These are phyloP conservation scores for Sebastes minor DNA, from an alignment of 2,797 vertebrate species.

Conservation along the genomic window DNA sequence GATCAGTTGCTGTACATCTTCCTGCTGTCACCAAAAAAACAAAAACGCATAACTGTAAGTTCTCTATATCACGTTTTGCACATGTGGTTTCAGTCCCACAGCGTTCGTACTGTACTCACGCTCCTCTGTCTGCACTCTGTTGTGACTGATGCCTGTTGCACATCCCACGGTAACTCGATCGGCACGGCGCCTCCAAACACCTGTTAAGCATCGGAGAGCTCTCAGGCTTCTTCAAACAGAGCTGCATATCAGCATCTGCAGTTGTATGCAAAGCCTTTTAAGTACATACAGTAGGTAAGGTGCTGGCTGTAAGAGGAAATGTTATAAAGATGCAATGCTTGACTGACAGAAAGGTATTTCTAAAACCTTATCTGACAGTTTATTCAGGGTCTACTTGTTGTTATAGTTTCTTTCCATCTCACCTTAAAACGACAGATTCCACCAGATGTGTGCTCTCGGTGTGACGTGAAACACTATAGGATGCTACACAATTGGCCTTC, in stretches of 20 bases:
- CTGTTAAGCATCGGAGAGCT: conserved; percentile 55
- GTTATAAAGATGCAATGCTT: not conserved
- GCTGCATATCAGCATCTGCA: conserved; percentile 19
- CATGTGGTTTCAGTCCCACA: conserved; percentile 32
- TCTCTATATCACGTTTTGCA: conserved; percentile 47
- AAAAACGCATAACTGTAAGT: not conserved
- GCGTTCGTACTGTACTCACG: not conserved
- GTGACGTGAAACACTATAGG: not conserved
- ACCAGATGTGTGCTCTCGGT: not conserved
- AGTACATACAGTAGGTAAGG: not conserved
- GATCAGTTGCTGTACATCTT: conserved; percentile 14
- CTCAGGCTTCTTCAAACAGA: conserved; percentile 43
- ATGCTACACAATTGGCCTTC: conserved; percentile 2
- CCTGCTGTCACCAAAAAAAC: conserved; percentile 19
- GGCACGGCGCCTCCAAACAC: conserved; percentile 27
- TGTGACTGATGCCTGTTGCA: conserved; percentile 49
- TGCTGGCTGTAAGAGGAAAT: not conserved
- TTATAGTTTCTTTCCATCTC: not conserved
- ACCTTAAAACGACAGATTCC: not conserved
- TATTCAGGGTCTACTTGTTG: not conserved
- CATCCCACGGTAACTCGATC: conserved; percentile 46
- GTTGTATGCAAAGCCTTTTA: conserved; percentile 21
- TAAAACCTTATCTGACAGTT: not conserved
- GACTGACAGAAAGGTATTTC: not conserved
- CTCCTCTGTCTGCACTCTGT: conserved; percentile 35